Evolutionary conservation across 2,797 vertebrate species (phyloP).

Genomic region (Rhabdophis nuchalis): DNA sequence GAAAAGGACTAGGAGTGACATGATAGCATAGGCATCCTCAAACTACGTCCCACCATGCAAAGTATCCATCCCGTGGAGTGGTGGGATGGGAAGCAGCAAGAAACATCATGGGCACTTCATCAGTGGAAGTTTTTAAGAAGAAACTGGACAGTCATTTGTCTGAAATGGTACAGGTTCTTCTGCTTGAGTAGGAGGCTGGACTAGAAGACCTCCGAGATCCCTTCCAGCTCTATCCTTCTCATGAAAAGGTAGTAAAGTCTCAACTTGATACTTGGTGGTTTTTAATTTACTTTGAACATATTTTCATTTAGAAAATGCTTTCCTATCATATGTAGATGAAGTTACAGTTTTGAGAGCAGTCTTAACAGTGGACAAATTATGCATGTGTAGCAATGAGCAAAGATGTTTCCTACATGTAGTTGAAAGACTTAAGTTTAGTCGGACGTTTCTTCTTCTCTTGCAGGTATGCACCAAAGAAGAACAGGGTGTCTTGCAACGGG

Average conservation of each 20-base stretch:
- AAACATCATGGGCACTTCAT: accelerated
- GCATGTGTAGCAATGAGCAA: background rate
- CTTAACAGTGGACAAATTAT: background rate
- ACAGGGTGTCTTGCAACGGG: conserved; percentile 88
- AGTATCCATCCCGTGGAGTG: no score
- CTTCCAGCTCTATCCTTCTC: no score
- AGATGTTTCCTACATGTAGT: background rate
- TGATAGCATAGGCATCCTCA: no score
- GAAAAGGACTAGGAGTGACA: no score
- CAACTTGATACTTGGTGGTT: background rate
- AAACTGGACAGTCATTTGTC: no score
- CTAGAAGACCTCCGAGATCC: no score
- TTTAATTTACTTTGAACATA: background rate
- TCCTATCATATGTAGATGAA: background rate
- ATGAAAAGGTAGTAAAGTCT: background rate
- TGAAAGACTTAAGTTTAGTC: background rate
- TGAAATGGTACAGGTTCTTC: no score
- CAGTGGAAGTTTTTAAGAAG: no score
- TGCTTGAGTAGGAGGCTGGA: no score
- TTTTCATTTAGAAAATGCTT: background rate
- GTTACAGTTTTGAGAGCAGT: background rate
- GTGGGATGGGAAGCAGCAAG: no score
- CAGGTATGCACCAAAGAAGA: conserved; percentile 96
- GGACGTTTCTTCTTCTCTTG: background rate
- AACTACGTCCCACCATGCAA: no score